phyloP scores from a whole-genome alignment of 2,888 invertebrate genomes.

The Plebejus argus region DNA sequence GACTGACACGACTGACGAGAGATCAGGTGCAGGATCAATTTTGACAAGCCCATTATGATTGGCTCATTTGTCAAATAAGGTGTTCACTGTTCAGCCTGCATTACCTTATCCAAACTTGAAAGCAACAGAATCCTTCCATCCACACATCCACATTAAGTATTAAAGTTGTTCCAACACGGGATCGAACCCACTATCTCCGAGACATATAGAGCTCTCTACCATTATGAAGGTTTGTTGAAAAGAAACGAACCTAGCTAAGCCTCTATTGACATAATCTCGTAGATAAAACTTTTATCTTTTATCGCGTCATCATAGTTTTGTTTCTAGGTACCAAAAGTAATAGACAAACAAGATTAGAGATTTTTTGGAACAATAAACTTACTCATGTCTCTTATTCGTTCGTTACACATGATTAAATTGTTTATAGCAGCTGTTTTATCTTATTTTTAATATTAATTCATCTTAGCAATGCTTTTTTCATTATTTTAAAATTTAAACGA shows the following conservation, averaged over 20 bases:
- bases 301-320: constrained; percentile 1
- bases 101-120: neutral
- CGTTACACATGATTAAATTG: neutral
- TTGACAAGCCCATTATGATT: too few relatives aligned
- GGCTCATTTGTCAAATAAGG: too few relatives aligned
- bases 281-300: constrained; percentile 1
- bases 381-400: neutral
- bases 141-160: too few relatives aligned
- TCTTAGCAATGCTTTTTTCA: neutral
- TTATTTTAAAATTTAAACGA: neutral
- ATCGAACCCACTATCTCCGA: neutral
- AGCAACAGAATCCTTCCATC: neutral
- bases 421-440: neutral
- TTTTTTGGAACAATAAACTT: neutral
- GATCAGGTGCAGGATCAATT: too few relatives aligned
- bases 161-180: neutral
- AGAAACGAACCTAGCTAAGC: neutral
- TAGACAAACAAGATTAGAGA: neutral
- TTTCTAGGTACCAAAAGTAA: constrained; percentile 1
- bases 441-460: neutral
- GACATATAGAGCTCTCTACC: neutral
- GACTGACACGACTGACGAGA: too few relatives aligned
- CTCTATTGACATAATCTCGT: neutral
- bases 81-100: too few relatives aligned
- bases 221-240: neutral